Conservation (phyloP, 2,888 invertebrate species). For the Conomelus anceps region DNA sequence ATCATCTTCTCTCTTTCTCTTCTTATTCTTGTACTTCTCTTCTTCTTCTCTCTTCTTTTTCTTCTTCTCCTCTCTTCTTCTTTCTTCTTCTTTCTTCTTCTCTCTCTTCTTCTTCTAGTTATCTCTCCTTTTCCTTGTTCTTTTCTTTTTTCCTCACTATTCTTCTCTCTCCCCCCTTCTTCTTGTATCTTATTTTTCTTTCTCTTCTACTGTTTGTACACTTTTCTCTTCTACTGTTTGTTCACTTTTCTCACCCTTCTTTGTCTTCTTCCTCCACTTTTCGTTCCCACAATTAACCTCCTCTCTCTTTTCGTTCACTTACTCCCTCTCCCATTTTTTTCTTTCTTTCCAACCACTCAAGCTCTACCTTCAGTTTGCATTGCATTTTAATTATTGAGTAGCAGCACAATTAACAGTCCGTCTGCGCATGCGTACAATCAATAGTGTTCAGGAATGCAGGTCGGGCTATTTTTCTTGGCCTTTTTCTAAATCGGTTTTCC, state of each 20-base stretch:
- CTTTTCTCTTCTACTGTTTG: neutral
- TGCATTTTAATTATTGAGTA: constrained; percentile 2
- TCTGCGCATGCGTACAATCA: neutral
- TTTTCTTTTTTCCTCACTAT: neutral
- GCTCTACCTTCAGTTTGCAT: neutral
- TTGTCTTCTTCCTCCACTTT: no score
- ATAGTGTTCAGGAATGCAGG: neutral
- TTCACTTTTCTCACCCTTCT: no score
- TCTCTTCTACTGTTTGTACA: neutral
- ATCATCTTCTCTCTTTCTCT: neutral
- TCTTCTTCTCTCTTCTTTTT: neutral
- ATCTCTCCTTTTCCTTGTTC: no score
- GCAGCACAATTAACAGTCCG: neutral
- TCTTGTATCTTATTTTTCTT: neutral
- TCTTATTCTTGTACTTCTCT: neutral
- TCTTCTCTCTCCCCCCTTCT: neutral
- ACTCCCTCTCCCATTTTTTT: neutral
- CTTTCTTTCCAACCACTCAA: neutral
- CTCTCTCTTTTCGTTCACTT: neutral
- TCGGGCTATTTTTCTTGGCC: neutral
- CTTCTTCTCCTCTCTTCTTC: neutral
- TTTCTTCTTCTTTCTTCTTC: no score
- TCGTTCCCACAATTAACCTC: neutral
- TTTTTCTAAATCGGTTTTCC: neutral
- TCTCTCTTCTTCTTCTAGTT: no score